Evolutionary conservation across 2,113 vertebrate genomes (phyloP).

Genomic region (Lagenorhynchus albirostris): DNA sequence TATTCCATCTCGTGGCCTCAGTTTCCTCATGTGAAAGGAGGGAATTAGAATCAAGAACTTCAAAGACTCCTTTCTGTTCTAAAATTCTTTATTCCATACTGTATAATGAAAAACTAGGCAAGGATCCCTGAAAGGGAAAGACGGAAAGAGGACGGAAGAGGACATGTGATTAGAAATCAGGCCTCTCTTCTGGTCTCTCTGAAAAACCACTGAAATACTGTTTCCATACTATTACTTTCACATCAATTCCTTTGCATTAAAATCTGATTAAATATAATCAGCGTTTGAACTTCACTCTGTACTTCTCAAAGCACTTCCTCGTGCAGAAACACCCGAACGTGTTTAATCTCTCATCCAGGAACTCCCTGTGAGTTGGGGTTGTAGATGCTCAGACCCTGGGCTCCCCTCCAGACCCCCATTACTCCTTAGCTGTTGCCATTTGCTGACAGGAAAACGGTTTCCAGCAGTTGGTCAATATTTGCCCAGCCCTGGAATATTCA

Average conservation of each 20-base stretch:
- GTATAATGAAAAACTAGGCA: not conserved
- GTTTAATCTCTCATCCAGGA: rapidly evolving
- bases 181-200: not conserved
- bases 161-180: not conserved
- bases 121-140: too few relatives aligned
- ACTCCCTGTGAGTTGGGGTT: rapidly evolving
- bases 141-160: rapidly evolving
- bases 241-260: not conserved
- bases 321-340: not conserved
- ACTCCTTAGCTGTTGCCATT: not conserved
- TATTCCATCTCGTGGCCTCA: rapidly evolving
- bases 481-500: not conserved
- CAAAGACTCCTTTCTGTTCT: not conserved
- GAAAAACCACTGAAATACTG: rapidly evolving
- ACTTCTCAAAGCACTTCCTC: not conserved
- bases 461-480: not conserved
- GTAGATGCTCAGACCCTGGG: not conserved
- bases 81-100: not conserved
- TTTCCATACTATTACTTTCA: not conserved
- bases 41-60: not conserved
- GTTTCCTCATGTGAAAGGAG: not conserved
- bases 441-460: not conserved
- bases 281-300: not conserved
- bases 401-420: not conserved
- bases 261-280: too few relatives aligned